These are phyloP conservation scores for Delichon dasypus DNA, from an alignment of 2,797 vertebrate species.

Conservation along the genomic window DNA sequence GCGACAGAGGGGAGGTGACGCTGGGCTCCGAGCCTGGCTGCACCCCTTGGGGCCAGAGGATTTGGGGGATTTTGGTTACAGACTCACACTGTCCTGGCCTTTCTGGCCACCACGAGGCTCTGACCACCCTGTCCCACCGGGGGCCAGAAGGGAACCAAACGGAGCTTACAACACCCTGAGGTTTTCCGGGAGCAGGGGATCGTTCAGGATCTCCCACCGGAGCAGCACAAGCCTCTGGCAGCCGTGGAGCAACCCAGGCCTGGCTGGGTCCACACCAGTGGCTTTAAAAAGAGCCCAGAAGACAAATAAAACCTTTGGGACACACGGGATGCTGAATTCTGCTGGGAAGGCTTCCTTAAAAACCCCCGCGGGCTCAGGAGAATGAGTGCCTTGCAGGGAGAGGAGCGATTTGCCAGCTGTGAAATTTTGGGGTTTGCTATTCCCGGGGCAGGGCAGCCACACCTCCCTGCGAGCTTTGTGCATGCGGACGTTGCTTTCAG, in stretches of 20 bases:
- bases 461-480: background rate
- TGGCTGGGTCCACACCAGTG: background rate
- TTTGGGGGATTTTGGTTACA: fast-evolving
- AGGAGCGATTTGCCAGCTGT: background rate
- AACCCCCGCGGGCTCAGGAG: fast-evolving
- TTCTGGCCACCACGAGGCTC: fast-evolving
- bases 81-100: fast-evolving
- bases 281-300: background rate
- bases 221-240: background rate
- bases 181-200: background rate
- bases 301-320: background rate
- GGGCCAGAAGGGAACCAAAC: background rate
- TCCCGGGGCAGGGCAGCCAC: background rate
- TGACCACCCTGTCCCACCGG: background rate
- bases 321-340: fast-evolving
- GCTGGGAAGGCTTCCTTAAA: background rate
- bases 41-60: background rate
- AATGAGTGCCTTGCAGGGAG: fast-evolving
- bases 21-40: fast-evolving
- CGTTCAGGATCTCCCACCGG: fast-evolving
- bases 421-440: fast-evolving
- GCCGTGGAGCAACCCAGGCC: fast-evolving
- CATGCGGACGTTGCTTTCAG: fast-evolving
- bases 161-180: background rate
- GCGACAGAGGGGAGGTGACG: fast-evolving